phyloP scores from a whole-genome alignment of 2,113 vertebrate genomes.

The Macrotus californicus region DNA sequence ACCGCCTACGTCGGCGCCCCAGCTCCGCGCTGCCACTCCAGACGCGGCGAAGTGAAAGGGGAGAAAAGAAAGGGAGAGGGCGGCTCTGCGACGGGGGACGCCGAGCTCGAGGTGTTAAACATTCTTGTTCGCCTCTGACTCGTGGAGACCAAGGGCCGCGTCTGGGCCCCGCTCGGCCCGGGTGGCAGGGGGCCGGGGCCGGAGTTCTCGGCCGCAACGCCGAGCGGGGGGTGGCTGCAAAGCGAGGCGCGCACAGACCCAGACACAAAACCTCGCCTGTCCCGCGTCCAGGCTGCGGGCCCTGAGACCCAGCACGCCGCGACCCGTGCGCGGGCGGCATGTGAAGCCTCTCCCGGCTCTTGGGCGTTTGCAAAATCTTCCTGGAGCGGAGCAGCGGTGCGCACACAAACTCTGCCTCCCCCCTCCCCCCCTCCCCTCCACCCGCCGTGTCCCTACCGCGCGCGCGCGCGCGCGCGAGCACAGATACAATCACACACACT shows the following conservation, averaged over 20 bases:
- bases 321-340: not conserved
- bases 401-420: not conserved
- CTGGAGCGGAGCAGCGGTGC: not conserved
- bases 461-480: not conserved
- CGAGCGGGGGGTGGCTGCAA: not conserved
- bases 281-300: constrained; percentile 3
- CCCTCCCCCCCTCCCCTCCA: not conserved
- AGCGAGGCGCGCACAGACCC: not conserved
- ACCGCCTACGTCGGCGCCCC: constrained; percentile 81
- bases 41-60: constrained; percentile 63
- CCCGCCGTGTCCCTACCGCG: not conserved
- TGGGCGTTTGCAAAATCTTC: constrained; percentile 26
- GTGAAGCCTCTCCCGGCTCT: not conserved
- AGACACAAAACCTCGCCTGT: constrained; percentile 42
- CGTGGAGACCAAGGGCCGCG: constrained; percentile 2
- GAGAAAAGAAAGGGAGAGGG: constrained; percentile 56
- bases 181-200: not conserved
- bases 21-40: constrained; percentile 69
- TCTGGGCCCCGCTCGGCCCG: not conserved
- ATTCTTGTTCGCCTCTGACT: constrained; percentile 57
- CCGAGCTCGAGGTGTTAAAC: constrained; percentile 71
- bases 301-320: not conserved
- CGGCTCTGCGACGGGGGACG: constrained; percentile 40
- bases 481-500: not conserved
- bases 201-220: not conserved